Evolutionary conservation across 2,113 vertebrate genomes (phyloP), one percentile per base, ranked within the genome.

Genomic region (Mustela lutreola): DNA sequence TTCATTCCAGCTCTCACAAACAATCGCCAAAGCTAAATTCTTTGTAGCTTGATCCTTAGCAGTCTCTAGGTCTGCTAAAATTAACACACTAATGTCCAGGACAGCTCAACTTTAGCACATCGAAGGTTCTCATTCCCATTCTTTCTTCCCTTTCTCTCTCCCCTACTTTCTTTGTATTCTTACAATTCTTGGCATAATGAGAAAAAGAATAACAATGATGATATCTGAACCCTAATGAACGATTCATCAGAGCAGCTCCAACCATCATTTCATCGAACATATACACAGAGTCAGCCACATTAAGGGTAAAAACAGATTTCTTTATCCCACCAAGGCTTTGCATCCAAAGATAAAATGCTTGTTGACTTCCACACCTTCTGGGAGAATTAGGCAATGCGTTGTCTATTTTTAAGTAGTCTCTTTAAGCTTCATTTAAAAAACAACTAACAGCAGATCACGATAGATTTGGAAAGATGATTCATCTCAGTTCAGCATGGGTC

Each of bases 1-100:
- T 73, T 91, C 36, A 81, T 83, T 87, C 94, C 18, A 62, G 33
- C 36, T 93, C 16, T 82, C 65, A 84, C 36, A 28, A 82, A 56
- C 53, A 91, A 91, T 94, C 50, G 11, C 87, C 53, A 60, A 4
- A 91, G 65, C 53, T 33, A 91, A 97, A 89, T 11, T 88, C 71
- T 91, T 71, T 36, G 3, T 71, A 60, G 11, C 63, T 91, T 82
- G 50, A 95, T 93, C 50, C 75, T 85, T 88, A 76, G 39, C 65
- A 87, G 65, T 94, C 50, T 87, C 81, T 94, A 76, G 76, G 36
- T 31, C n/a, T 58, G 48, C 50, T 85, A 89, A 97, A 97, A 91
- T 91, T 63, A 88, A 93, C 89, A 39, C 89, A 73, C 56, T 94
- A 45, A 89, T 95, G 42, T 78, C 89, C 42, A 78, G 33, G 19